Evolutionary conservation across 2,797 vertebrate species (phyloP).

Genomic region (Dallia pectoralis): DNA sequence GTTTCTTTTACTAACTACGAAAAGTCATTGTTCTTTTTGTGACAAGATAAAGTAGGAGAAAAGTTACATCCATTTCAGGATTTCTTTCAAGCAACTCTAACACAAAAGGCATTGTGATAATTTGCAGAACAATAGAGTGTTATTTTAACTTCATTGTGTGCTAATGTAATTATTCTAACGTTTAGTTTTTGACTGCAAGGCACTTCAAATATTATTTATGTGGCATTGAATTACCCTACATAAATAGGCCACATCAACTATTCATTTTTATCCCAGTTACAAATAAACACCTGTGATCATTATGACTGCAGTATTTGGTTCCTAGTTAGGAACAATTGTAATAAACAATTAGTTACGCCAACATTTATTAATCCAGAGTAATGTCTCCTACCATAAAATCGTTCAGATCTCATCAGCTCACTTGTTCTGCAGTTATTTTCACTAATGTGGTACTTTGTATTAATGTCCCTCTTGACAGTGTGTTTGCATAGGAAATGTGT

Average conservation of each 20-base stretch:
- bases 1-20: too few species aligned
- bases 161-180: too few species aligned
- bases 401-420: not conserved
- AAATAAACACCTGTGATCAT: not conserved
- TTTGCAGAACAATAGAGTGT: too few species aligned
- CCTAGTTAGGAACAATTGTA: not conserved
- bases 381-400: not conserved
- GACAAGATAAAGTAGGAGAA: too few species aligned
- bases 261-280: not conserved
- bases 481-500: conserved; percentile 1
- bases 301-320: not conserved
- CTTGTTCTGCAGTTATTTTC: not conserved
- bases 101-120: too few species aligned
- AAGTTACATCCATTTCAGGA: too few species aligned
- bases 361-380: not conserved
- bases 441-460: not conserved
- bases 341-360: not conserved
- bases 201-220: not conserved
- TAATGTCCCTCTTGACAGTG: conserved; percentile 2
- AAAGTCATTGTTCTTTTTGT: too few species aligned
- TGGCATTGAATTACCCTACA: not conserved
- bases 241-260: not conserved
- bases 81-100: too few species aligned
- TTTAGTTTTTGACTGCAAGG: too few species aligned
- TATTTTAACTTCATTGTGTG: too few species aligned